These are phyloP conservation scores for Apogon talboti DNA, from an alignment of 2,797 vertebrate species.

Conservation along the genomic window DNA sequence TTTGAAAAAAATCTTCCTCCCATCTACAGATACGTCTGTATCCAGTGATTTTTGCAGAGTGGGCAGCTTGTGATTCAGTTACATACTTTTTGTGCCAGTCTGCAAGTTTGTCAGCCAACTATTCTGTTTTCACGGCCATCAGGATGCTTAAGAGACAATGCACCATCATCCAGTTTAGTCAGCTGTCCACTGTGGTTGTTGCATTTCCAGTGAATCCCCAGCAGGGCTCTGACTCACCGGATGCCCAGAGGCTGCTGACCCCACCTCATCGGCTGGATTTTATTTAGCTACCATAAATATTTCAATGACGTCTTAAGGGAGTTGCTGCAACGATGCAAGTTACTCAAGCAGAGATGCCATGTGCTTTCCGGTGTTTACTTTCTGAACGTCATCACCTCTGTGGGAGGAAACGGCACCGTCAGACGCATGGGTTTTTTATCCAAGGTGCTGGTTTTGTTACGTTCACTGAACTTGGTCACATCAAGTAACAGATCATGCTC, in stretches of 20 bases:
- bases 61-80: not conserved
- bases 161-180: constrained; percentile 4
- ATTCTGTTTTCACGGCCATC: not conserved
- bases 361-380: constrained; percentile 67
- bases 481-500: not conserved
- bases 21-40: constrained; percentile 1
- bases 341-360: constrained; percentile 31
- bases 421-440: constrained; percentile 5
- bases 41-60: not conserved
- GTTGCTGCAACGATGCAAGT: constrained; percentile 53
- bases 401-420: constrained; percentile 35
- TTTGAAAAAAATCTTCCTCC: not conserved
- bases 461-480: not conserved
- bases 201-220: constrained; percentile 12
- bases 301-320: constrained; percentile 64
- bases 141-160: constrained; percentile 6
- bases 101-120: constrained; percentile 4
- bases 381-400: constrained; percentile 51
- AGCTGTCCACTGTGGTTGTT: constrained; percentile 17
- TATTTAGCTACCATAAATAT: constrained; percentile 69
- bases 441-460: constrained; percentile 11
- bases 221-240: constrained; percentile 31
- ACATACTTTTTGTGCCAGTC: constrained; percentile 20
- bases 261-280: constrained; percentile 47
- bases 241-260: constrained; percentile 29